A percentile compares a stretch with the other conserved stretches of the same genome.
phyloP scores from a whole-genome alignment of 2,797 vertebrate genomes.

The Megalops cyprinoides region DNA sequence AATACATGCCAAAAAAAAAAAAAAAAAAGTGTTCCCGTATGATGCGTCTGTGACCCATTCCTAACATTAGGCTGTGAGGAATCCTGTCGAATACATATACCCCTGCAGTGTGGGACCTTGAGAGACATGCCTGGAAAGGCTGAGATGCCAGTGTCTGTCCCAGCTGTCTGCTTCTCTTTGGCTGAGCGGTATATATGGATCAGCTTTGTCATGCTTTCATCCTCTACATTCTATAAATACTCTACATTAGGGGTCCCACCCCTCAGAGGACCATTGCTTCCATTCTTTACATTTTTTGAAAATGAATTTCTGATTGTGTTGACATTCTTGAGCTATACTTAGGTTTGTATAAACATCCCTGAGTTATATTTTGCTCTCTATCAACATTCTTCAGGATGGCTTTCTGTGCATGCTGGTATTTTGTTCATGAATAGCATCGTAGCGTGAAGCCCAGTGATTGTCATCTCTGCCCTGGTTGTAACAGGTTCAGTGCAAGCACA shows the following conservation, averaged over 20 bases:
- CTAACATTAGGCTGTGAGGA: no score
- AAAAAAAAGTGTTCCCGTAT: no score
- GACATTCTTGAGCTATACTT: not conserved
- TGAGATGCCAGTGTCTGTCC: not conserved
- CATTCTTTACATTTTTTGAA: not conserved
- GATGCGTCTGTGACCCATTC: no score
- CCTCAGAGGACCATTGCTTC: not conserved
- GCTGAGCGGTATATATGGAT: not conserved
- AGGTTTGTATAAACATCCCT: no score
- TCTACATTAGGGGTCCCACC: not conserved
- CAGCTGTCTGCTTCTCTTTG: conserved; percentile 16
- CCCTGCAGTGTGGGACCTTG: not conserved
- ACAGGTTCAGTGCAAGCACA: not conserved
- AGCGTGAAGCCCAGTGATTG: not conserved
- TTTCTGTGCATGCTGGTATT: no score
- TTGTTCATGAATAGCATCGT: not conserved
- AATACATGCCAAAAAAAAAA: no score
- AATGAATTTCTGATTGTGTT: not conserved
- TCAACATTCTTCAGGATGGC: not conserved
- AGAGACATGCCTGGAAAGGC: conserved; percentile 19
- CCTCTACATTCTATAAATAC: not conserved
- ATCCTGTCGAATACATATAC: not conserved
- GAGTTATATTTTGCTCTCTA: not conserved
- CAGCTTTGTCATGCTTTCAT: not conserved
- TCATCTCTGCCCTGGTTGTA: not conserved